A percentile compares a stretch with the other conserved stretches of the same genome.
These are phyloP conservation scores for Saguinus midas DNA, from an alignment of 2,113 vertebrate genomes.

Conservation along the genomic window DNA sequence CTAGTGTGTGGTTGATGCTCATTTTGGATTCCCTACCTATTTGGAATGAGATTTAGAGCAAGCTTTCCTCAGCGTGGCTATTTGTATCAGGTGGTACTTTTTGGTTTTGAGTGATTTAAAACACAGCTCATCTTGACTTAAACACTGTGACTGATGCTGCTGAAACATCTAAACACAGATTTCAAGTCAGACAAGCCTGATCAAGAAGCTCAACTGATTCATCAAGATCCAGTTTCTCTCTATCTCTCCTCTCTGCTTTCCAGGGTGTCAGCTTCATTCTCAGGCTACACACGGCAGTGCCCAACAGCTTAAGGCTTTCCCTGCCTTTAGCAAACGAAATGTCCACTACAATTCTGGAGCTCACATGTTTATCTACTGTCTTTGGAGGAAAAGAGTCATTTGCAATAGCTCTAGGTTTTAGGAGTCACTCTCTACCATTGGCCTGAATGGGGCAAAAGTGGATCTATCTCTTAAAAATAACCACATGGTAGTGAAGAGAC, in stretches of 20 bases:
- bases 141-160: background rate
- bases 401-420: background rate
- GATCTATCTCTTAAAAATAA: background rate
- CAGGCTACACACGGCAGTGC: background rate
- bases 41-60: background rate
- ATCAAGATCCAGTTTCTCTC: background rate
- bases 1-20: too few relatives aligned
- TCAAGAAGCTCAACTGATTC: background rate
- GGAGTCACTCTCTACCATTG: background rate
- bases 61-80: background rate
- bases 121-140: background rate
- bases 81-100: background rate
- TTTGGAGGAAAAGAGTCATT: background rate
- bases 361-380: background rate
- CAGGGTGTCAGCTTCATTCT: background rate
- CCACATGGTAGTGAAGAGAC: accelerated
- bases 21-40: background rate
- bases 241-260: background rate
- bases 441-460: background rate
- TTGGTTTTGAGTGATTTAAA: background rate
- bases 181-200: background rate
- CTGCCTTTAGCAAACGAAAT: background rate
- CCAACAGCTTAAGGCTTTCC: background rate
- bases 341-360: background rate
- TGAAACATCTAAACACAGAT: background rate